phyloP scores from a whole-genome alignment of 2,113 vertebrate genomes.

The Physeter macrocephalus region DNA sequence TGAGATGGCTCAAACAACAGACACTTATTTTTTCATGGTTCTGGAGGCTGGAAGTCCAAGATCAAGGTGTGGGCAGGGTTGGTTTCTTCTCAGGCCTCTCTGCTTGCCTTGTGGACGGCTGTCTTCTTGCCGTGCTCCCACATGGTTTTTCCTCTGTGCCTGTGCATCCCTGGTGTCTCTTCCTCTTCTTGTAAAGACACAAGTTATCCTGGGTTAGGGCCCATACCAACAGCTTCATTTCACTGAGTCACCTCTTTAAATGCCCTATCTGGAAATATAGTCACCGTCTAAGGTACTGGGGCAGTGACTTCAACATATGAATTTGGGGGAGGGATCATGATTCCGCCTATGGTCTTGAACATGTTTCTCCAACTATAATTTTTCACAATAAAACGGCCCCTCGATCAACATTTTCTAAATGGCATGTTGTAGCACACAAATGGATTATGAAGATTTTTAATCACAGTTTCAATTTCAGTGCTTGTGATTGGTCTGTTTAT shows the following conservation, averaged over 20 bases:
- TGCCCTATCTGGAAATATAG: neutral
- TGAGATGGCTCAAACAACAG: neutral
- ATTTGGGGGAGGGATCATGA: neutral
- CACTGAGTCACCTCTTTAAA: neutral
- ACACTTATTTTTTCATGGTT: neutral
- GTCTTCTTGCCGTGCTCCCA: rapidly evolving
- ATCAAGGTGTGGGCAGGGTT: neutral
- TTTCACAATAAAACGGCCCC: neutral
- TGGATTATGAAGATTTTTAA: neutral
- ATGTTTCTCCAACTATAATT: neutral
- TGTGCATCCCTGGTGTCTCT: no score
- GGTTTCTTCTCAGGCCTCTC: neutral
- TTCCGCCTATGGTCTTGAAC: neutral
- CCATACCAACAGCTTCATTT: neutral
- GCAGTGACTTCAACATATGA: neutral
- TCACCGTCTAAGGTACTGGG: neutral
- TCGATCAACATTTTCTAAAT: neutral
- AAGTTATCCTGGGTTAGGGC: neutral
- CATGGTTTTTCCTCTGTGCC: neutral
- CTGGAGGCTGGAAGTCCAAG: neutral
- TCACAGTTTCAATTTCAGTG: no score
- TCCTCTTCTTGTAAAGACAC: neutral
- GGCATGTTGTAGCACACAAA: neutral
- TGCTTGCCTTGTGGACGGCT: neutral
- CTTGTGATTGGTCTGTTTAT: no score